Evolutionary conservation across 2,113 vertebrate species (phyloP), one percentile per base, ranked within the genome.

Genomic region (Paraplagusia blochii): DNA sequence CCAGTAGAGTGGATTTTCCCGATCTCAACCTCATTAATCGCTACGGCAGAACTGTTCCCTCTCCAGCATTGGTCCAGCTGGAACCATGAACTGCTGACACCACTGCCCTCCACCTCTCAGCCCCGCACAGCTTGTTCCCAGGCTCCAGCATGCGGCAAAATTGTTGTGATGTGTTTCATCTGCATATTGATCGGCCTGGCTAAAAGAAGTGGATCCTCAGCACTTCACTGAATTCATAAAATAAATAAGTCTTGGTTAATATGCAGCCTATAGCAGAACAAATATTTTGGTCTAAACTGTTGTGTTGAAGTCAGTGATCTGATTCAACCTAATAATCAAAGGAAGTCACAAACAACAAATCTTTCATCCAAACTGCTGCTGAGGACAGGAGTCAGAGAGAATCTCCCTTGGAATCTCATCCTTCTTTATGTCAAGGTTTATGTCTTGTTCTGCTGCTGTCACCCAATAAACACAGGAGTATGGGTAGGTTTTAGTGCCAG

Each of bases 161-260:
- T 71, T 73, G 79, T 71, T 58, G 63, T 80, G 73, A 77, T 78
- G 79, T n/a, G 72, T 86, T 85, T 83, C 82, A 88, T 88, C 83
- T 85, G 77, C 85, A 88, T 86, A 88, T 86, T 76, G 87, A 90
- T 86, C 72, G 78, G 71, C 57, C 61, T 65, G 59, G 63, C 70
- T 52, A 75, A 80, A 80, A 84, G 77, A 90, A 82, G 49, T 45
- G 39, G 73, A 59, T 62, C 69, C 79, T 88, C 83, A 88, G 87
- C 87, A 88, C 58, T 88, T 84, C 76, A 56, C 75, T 81, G 88
- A 76, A 86, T 84, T 83, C 79, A 86, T 86, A 83, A 88, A 82
- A 80, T 68, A 82, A 80, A 83, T 69, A 79, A 83, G 63, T 39
- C 8, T 38, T 66, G 70, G 75, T 71, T 82, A 74, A 80, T 78